Evolutionary conservation across 2,888 invertebrate genomes (phyloP), one percentile per base, ranked within the genome.

Genomic region (Atrina japonica): DNA sequence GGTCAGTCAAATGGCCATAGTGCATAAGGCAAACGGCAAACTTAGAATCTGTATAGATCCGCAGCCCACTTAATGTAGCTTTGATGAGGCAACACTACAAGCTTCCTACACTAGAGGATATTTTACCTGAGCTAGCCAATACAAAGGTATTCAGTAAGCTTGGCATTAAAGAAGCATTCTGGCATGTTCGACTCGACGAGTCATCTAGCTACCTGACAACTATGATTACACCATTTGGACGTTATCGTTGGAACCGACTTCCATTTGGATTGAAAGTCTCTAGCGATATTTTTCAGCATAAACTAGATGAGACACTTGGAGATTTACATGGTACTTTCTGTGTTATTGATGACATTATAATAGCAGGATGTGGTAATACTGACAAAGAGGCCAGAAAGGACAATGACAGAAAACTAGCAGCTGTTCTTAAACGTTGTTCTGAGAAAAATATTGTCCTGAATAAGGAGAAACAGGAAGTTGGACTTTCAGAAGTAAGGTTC

Each of bases 141-240:
- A 76, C 77, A 14, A 76, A 71, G 35, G 27, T 78, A 2, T 81
- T 81, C 56, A 76, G 74, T n/a, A 79, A 82, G 56, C 66, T 82
- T 0, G 80, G 80, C 59, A 73, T 79, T 0, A 56, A 73, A 45
- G 72, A 83, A n/a, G n/a, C n/a, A n/a, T n/a, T n/a, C n/a, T n/a
- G n/a, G n/a, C n/a, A n/a, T n/a, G n/a, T n/a, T n/a, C 47, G 47
- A 43, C 56, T 76, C 23, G 74, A 78, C 56, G 52, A 75, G 41
- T 60, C 76, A 41, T 77, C 75, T 1, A 76, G 77, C 35, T 2
- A 49, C 21, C 65, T 80, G 18, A 78, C 77, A 21, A 81, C 78
- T n/a, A n/a, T n/a, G n/a, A n/a, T n/a, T n/a, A n/a, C n/a, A n/a
- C n/a, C n/a, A n/a, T n/a, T n/a, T n/a, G n/a, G n/a, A n/a, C n/a